phyloP scores from a whole-genome alignment of 2,797 vertebrate genomes.

The Melanotaenia pygmaea region DNA sequence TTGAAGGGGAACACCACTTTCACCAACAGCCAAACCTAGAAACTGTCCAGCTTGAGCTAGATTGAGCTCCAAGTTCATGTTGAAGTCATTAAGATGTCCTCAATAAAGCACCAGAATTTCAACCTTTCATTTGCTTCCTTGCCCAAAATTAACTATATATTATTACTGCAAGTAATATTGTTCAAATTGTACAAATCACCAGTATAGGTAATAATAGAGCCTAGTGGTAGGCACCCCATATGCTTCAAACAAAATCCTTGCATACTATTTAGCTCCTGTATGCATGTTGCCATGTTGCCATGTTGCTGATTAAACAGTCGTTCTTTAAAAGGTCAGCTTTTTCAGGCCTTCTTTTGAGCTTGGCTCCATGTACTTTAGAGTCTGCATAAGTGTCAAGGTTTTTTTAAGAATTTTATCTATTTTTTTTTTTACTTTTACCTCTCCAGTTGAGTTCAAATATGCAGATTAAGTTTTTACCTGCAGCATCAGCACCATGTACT shows the following conservation, averaged over 20 bases:
- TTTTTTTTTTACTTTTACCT: background rate
- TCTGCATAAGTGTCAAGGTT: slow-evolving; percentile 16
- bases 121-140: too few relatives aligned
- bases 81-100: background rate
- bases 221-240: background rate
- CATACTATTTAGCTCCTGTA: background rate
- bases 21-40: background rate
- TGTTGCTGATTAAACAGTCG: slow-evolving; percentile 13
- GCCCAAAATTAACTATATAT: too few relatives aligned
- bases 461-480: slow-evolving; percentile 24
- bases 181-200: too few relatives aligned
- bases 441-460: slow-evolving; percentile 21
- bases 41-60: background rate
- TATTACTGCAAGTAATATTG: too few relatives aligned
- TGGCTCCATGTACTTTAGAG: background rate
- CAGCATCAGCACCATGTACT: slow-evolving; percentile 2
- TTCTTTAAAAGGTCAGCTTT: slow-evolving; percentile 32
- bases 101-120: background rate
- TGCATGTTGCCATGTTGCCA: background rate
- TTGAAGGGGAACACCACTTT: background rate
- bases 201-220: too few relatives aligned
- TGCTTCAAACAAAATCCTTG: background rate
- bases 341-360: slow-evolving; percentile 29
- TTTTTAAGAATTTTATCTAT: background rate
- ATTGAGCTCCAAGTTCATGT: background rate